phyloP scores from a whole-genome alignment of 2,113 vertebrate species.

The Canis aureus region DNA sequence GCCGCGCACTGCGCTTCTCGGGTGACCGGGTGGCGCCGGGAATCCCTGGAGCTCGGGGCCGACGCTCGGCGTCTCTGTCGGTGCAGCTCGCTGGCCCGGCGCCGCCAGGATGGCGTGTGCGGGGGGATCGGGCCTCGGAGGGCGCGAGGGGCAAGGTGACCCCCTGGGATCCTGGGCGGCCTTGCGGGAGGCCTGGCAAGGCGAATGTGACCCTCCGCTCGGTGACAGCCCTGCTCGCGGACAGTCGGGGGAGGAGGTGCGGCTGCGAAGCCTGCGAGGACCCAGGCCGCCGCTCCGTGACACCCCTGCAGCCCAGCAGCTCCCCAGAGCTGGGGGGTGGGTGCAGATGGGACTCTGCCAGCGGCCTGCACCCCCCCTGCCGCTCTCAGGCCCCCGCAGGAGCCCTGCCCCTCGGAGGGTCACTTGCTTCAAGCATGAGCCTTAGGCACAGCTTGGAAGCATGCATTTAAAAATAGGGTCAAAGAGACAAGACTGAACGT shows the following conservation, averaged over 20 bases:
- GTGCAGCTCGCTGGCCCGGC: neutral
- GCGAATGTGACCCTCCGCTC: neutral
- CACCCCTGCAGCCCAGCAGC: no score
- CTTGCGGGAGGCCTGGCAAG: neutral
- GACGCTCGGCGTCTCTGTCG: neutral
- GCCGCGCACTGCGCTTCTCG: no score
- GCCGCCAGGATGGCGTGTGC: neutral
- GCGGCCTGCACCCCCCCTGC: neutral
- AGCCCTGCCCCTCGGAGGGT: neutral
- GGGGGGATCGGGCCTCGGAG: conserved; percentile 24
- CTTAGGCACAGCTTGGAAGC: conserved; percentile 5
- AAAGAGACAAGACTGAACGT: neutral
- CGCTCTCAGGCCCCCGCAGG: neutral
- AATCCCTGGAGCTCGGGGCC: conserved; percentile 61
- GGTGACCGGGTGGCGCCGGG: no score
- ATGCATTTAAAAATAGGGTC: conserved; percentile 6
- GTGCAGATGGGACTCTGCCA: neutral
- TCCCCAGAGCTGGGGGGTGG: no score
- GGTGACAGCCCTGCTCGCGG: neutral
- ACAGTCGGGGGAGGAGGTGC: no score
- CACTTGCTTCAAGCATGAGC: neutral
- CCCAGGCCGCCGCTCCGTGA: neutral
- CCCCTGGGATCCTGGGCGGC: neutral
- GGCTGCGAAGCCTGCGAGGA: neutral
- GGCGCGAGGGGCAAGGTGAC: conserved; percentile 18